Conservation (phyloP, 2,797 vertebrate genomes). For the Sphenodon punctatus region DNA sequence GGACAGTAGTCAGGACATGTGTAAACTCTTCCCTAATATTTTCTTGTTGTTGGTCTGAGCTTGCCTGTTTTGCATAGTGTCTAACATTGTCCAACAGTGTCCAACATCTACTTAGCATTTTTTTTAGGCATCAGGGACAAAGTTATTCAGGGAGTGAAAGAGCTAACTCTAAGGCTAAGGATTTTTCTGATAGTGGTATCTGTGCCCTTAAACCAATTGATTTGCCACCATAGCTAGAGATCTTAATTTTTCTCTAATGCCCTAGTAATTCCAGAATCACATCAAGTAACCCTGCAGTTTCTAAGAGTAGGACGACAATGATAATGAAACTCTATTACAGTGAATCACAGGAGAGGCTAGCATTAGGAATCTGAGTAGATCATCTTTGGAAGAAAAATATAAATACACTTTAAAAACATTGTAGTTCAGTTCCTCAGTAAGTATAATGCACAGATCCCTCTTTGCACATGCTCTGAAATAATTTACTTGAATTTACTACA, state of each 20-base stretch:
- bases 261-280: not conserved
- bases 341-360: not conserved
- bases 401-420: not conserved
- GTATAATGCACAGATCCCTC: too few species aligned
- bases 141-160: not conserved
- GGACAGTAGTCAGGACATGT: too few species aligned
- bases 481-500: too few species aligned
- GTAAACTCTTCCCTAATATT: not conserved
- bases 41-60: not conserved
- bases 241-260: rapidly evolving
- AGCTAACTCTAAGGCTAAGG: not conserved
- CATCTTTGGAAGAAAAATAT: not conserved
- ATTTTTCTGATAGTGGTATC: not conserved
- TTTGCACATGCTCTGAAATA: too few species aligned
- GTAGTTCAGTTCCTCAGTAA: not conserved
- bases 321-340: not conserved
- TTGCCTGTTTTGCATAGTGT: not conserved
- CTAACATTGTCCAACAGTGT: not conserved
- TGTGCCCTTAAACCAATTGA: too few species aligned
- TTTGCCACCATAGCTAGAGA: not conserved
- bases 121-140: not conserved
- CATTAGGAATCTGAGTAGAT: not conserved
- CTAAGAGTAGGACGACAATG: not conserved
- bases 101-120: not conserved
- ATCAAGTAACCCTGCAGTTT: not conserved